Conservation (phyloP, 2,113 vertebrate genomes). For the Zingel zingel region DNA sequence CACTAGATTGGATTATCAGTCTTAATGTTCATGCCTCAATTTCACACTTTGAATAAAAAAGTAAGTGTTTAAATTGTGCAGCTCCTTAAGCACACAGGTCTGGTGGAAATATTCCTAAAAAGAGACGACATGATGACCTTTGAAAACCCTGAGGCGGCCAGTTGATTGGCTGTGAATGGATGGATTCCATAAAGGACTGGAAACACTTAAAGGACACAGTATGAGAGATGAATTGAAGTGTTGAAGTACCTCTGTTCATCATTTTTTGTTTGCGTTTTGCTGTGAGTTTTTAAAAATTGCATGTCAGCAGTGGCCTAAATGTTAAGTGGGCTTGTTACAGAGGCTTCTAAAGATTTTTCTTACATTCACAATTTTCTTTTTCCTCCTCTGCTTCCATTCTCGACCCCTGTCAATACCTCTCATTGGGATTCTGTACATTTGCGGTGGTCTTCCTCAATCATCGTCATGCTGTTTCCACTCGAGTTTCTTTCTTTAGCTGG, state of each 20-base stretch:
- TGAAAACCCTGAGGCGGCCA: conserved; percentile 8
- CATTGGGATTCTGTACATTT: not conserved
- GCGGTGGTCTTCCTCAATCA: not conserved
- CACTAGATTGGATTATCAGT: not conserved
- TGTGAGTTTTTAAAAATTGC: not conserved
- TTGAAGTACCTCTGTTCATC: not conserved
- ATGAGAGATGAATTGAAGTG: not conserved
- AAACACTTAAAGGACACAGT: not conserved
- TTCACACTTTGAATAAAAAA: not conserved
- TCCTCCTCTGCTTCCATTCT: not conserved
- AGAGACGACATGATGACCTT: not conserved
- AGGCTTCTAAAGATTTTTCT: not conserved
- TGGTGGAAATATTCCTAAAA: not conserved
- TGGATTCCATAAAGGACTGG: not conserved
- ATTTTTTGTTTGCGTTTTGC: not conserved
- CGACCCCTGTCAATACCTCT: not conserved
- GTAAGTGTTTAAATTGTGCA: not conserved
- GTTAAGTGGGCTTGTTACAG: not conserved
- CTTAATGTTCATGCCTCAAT: not conserved
- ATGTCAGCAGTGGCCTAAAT: not conserved
- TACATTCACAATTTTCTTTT: not conserved
- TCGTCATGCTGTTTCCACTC: not conserved
- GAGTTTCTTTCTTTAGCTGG: not conserved
- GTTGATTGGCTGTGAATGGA: conserved; percentile 6
- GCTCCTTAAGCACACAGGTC: not conserved